A percentile compares a stretch with the other conserved stretches of the same genome.
Conservation (phyloP, 2,797 vertebrate species). For the Clamator glandarius region DNA sequence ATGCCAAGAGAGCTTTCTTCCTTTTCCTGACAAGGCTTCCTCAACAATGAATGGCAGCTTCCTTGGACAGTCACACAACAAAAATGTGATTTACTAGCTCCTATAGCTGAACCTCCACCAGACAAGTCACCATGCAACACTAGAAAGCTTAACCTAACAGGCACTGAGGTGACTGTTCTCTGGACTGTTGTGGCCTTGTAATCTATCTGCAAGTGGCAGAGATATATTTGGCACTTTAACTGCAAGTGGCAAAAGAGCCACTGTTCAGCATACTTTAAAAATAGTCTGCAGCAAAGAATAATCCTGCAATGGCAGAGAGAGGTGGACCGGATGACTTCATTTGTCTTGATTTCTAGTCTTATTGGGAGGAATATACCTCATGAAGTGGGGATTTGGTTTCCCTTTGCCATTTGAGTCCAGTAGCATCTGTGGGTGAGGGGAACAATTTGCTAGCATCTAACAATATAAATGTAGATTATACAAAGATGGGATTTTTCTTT, state of each 20-base stretch:
- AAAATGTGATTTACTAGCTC: conserved; percentile 66
- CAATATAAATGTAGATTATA: not conserved
- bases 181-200: not conserved
- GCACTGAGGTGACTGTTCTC: not conserved
- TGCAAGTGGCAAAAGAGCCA: not conserved
- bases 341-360: not conserved
- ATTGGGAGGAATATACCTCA: not conserved
- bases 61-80: conserved; percentile 74
- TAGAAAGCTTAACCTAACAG: not conserved
- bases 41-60: conserved; percentile 76
- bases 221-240: not conserved
- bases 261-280: not conserved
- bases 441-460: not conserved
- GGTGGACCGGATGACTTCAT: accelerated
- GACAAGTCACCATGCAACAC: not conserved
- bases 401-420: not conserved
- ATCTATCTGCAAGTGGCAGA: not conserved
- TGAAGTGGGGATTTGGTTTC: not conserved
- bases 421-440: not conserved
- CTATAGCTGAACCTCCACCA: conserved; percentile 29
- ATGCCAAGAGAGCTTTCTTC: conserved; percentile 75
- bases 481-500: not conserved
- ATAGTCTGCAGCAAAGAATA: not conserved
- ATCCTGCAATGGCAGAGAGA: not conserved
- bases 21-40: conserved; percentile 82